These are phyloP conservation scores for Axis porcinus DNA, from an alignment of 2,113 vertebrate species.

Conservation along the genomic window DNA sequence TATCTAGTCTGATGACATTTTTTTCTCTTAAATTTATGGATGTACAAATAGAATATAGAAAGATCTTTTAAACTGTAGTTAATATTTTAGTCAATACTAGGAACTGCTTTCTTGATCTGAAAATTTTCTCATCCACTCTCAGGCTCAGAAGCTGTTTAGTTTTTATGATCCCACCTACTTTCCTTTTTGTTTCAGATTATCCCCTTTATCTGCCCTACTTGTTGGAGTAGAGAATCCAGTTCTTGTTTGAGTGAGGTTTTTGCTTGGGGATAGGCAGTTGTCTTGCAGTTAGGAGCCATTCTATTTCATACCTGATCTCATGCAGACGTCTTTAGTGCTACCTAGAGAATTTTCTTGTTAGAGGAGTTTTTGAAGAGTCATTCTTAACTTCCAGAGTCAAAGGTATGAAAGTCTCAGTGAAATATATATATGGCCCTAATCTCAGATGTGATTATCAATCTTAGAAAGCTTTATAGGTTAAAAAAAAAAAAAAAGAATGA, in stretches of 20 bases:
- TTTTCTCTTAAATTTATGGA: not conserved
- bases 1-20: not conserved
- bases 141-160: not conserved
- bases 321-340: not conserved
- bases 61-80: not conserved
- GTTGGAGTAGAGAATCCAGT: conserved; percentile 13
- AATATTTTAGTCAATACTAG: conserved; percentile 7
- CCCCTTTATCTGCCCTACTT: not conserved
- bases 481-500: not conserved
- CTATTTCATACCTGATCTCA: not conserved
- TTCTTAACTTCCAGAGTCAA: conserved; percentile 4
- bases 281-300: not conserved
- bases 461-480: not conserved
- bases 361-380: not conserved
- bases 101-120: not conserved
- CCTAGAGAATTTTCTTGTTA: conserved; percentile 13
- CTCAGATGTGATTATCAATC: not conserved
- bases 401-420: not conserved
- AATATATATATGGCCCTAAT: not conserved
- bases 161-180: not conserved
- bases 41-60: not conserved
- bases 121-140: not conserved
- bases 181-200: conserved; percentile 25
- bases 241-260: not conserved
- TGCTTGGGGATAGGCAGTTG: not conserved